Evolutionary conservation across 2,888 invertebrate species (phyloP), one percentile per base, ranked within the genome.

Genomic region (Pheosia tremula): DNA sequence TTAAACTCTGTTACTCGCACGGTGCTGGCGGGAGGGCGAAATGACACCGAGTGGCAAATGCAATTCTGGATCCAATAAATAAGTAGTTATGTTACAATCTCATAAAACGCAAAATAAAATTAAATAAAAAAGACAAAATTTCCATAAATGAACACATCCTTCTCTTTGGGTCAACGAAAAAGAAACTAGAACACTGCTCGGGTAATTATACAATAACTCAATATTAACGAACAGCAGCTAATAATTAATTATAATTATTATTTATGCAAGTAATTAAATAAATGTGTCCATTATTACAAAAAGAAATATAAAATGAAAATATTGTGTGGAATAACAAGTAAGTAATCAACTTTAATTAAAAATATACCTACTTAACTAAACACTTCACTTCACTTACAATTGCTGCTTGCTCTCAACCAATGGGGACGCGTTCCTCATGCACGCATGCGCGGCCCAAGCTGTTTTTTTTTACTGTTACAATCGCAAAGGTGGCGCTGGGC

Each of bases 51-150:
- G 81, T 74, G 84, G 86, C 82, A 87, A 93, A 93, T 92, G 92
- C 92, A 91, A 83, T 75, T 85, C 92, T 91, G 92, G 92, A 84
- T 87, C 85, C 85, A 89, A 91, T 90, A 90, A 91, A 88, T 88
- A 87, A 77, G 71, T 73, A 78, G 85, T 82, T 79, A 86, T 78
- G 76, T 82, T 85, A 90, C 86, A 90, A 90, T 88, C 87, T 90
- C 86, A 87, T 74, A 81, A 82, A 80, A 79, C 75, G 80, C 68
- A 74, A 80, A 82, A 84, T 84, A 81, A 82, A 81, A 83, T 80
- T 80, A 77, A 75, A 80, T 75, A 83, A 79, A 77, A 78, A 77
- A 80, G 76, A 78, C 74, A 73, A 79, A 76, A 82, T 83, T 83
- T 82, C 71, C 75, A 81, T 81, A 87, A 87, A 89, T 90, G 93